Percentiles rank a stretch among this genome's conserved stretches.
These are phyloP conservation scores for Ptychochromis oligacanthus DNA, from an alignment of 2,113 vertebrate species.

Conservation along the genomic window DNA sequence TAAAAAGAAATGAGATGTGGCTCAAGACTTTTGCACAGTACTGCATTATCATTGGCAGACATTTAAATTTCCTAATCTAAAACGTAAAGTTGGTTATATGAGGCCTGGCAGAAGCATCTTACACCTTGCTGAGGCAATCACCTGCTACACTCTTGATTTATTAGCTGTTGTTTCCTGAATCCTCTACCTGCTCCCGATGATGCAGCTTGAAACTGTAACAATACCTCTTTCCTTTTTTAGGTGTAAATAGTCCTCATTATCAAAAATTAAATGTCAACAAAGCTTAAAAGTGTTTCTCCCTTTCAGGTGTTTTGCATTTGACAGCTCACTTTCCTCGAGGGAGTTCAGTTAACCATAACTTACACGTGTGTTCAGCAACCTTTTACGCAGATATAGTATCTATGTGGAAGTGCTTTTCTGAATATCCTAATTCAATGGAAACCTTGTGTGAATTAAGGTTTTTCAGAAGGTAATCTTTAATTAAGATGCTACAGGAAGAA, in stretches of 20 bases:
- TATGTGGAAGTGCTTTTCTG: not conserved
- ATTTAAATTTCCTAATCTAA: too few relatives aligned
- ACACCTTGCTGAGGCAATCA: too few relatives aligned
- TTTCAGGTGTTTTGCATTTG: not conserved
- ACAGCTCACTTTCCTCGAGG: not conserved
- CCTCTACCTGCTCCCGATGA: not conserved
- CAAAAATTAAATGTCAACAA: not conserved
- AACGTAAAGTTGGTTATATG: too few relatives aligned
- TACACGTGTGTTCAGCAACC: not conserved
- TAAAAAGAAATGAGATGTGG: too few relatives aligned
- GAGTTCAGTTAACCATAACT: not conserved
- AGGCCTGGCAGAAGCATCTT: too few relatives aligned
- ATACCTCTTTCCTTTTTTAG: not conserved
- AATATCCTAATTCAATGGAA: not conserved
- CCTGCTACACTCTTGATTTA: too few relatives aligned
- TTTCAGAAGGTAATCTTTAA: not conserved
- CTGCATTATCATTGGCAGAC: too few relatives aligned
- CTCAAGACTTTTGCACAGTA: too few relatives aligned
- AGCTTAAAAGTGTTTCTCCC: not conserved
- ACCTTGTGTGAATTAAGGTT: not conserved
- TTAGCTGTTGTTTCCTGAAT: too few relatives aligned
- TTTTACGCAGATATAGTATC: not conserved
- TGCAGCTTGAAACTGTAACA: not conserved
- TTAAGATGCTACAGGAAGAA: not conserved
- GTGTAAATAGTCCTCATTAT: not conserved